Base-by-base conservation (phyloP, 2,113 vertebrate genomes). In the Sapayoa aenigma region DNA sequence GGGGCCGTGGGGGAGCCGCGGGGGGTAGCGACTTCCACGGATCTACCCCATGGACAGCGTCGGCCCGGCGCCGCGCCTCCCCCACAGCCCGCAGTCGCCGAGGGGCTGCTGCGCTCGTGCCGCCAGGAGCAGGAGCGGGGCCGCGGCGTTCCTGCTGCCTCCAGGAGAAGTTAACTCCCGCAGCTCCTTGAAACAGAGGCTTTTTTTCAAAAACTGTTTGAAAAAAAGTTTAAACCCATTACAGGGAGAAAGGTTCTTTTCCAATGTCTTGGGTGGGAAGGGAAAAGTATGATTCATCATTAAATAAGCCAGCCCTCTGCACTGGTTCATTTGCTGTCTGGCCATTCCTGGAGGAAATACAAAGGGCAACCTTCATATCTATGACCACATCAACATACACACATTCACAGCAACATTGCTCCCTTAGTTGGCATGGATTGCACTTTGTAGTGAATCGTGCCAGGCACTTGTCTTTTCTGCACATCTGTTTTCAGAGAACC, bases 401-500 rank as follows among this genome's bases (percentile, higher is more conserved):
- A 0, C 2, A 25, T 23, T 69, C 50, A 58, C 68, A 46, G 75
- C 47, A 82, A 71, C 60, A 7, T 31, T 17, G 55, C 65, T 62
- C 46, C 83, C 24, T 31, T 3, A 17, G 4, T 19, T 2, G 0
- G 11, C 16, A 17, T 1, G 37, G 56, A 28, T 2, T 62, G n/a
- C 21, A 25, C 46, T 35, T 42, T 12, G 59, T 58, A 42, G 31
- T 22, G 50, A 63, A 55, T 19, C 39, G 22, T 12, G 58, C 3
- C 47, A 66, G 12, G 21, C 4, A 33, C 46, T 8, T 59, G 17
- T 27, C 31, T 77, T 77, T 59, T 25, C 39, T 46, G 52, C 15
- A 35, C 28, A 24, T 9, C 33, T 35, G 30, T 50, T 55, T 67
- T 20, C 55, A 49, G 42, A 82, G 31, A 78, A 4, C 6, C 33